Evolutionary conservation across 2,113 vertebrate genomes (phyloP), one percentile per base, ranked within the genome.

Genomic region (Sterrhoptilus dennistouni): DNA sequence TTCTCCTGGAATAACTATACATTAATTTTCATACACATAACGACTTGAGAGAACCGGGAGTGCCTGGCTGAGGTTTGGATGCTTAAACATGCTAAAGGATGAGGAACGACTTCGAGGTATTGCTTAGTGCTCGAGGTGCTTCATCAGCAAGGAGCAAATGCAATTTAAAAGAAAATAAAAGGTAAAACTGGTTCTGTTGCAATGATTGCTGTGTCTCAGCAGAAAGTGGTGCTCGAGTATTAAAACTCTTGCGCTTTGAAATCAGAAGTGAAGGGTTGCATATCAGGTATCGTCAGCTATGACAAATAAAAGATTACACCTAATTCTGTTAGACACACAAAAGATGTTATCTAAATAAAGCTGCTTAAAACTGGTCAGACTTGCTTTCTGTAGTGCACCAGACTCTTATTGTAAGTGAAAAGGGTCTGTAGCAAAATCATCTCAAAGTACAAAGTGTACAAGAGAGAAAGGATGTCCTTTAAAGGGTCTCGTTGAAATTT

Each of bases 261-360:
- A 59, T 90, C 60, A 63, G 77, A n/a, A 79, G 53, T 3, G 9
- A 27, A 66, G 59, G 52, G 14, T 53, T 90, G 57, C 1, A 0
- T 72, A 45, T 92, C 85, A 44, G 20, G 74, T 82, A 68, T 65
- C 12, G 2, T 70, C 60, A 56, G 15, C 66, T 45, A 53, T 86
- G 90, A 90, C 71, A 93, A 92, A 84, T 85, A 60, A 83, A 90
- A 61, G 91, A 88, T 95, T 94, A 24, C 74, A 57, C 87, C 70
- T 66, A 36, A 79, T 50, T 92, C 83, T 63, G 61, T 93, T 76
- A 93, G 61, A 47, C 60, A 7, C 82, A 64, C 29, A 28, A 31
- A 92, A 93, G 93, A 97, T 97, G 81, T 93, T 96, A 96, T 97
- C 96, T 90, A 66, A 87, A 89, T 63, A 86, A 93, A 93, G 78